Conservation (phyloP, 2,113 vertebrate genomes). For the Prinia subflava region DNA sequence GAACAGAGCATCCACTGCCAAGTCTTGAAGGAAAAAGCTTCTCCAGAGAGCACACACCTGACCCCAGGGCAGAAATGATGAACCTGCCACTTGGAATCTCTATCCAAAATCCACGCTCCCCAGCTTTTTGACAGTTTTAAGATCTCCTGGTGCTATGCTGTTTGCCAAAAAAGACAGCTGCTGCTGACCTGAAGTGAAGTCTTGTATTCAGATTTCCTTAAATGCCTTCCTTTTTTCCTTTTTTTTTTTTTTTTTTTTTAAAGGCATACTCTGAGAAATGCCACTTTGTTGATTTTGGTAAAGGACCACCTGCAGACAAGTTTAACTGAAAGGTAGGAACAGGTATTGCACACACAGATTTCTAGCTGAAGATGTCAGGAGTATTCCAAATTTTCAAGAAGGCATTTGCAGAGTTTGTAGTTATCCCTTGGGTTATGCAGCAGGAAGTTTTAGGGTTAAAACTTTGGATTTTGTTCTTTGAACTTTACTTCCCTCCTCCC, state of each 20-base stretch:
- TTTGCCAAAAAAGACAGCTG: neutral
- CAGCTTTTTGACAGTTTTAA: slow-evolving; percentile 8
- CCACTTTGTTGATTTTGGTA: neutral
- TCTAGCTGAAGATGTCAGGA: neutral
- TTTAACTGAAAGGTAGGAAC: neutral
- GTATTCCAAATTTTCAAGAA: neutral
- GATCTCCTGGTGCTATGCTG: neutral
- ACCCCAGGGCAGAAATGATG: slow-evolving; percentile 1
- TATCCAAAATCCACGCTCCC: neutral
- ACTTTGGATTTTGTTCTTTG: neutral
- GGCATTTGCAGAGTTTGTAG: neutral
- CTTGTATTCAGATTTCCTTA: neutral
- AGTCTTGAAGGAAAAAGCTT: neutral
- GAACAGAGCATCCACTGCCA: slow-evolving; percentile 1
- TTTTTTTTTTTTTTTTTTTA: neutral
- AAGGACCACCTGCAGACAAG: neutral
- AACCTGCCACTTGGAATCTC: slow-evolving; percentile 16
- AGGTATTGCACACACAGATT: neutral
- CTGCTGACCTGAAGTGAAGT: neutral
- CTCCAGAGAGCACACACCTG: neutral
- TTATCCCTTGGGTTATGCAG: neutral
- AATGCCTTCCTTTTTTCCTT: neutral
- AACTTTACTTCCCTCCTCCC: neutral
- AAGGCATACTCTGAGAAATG: neutral
- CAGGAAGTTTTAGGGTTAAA: neutral